Conservation (phyloP, 2,797 vertebrate species). For the Alectoris magna region DNA sequence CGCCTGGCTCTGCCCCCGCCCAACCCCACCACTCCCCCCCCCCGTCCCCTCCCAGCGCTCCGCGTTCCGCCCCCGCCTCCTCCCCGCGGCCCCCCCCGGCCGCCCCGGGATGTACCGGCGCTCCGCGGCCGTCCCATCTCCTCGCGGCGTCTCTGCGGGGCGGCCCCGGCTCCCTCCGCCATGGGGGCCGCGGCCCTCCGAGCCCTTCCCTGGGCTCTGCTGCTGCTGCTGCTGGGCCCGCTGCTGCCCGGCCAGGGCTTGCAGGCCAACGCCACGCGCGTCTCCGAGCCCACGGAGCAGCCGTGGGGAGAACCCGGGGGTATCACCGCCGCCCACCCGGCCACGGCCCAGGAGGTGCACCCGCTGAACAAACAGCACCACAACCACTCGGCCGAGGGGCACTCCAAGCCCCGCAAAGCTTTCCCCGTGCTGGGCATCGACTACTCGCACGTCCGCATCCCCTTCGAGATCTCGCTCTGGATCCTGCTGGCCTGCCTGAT, state of each 20-base stretch:
- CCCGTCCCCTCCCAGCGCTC: too few relatives aligned
- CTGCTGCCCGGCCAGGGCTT: constrained; percentile 71
- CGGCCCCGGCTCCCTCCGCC: not conserved
- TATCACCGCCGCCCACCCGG: constrained; percentile 69
- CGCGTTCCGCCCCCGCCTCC: not conserved
- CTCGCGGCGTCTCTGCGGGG: not conserved
- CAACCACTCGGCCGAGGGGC: constrained; percentile 57
- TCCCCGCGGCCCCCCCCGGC: not conserved
- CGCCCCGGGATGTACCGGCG: not conserved
- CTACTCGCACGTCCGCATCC: constrained; percentile 81
- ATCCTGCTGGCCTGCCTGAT: constrained; percentile 95
- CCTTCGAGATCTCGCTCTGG: constrained; percentile 93
- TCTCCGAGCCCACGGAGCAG: constrained; percentile 51
- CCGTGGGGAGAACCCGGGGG: constrained; percentile 26
- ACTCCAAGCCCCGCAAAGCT: constrained; percentile 76
- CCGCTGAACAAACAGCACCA: constrained; percentile 15
- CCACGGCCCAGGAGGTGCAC: constrained; percentile 27
- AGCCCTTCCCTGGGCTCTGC: constrained; percentile 65
- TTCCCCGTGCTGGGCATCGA: constrained; percentile 91
- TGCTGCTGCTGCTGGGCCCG: constrained; percentile 63
- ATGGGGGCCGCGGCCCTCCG: constrained; percentile 35
- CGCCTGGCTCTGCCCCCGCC: too few relatives aligned
- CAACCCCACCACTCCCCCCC: too few relatives aligned
- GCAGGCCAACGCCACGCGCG: constrained; percentile 56
- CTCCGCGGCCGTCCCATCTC: constrained; percentile 28